Evolutionary conservation across 2,113 vertebrate species (phyloP).

Genomic region (Mesembrinibis cayennensis): DNA sequence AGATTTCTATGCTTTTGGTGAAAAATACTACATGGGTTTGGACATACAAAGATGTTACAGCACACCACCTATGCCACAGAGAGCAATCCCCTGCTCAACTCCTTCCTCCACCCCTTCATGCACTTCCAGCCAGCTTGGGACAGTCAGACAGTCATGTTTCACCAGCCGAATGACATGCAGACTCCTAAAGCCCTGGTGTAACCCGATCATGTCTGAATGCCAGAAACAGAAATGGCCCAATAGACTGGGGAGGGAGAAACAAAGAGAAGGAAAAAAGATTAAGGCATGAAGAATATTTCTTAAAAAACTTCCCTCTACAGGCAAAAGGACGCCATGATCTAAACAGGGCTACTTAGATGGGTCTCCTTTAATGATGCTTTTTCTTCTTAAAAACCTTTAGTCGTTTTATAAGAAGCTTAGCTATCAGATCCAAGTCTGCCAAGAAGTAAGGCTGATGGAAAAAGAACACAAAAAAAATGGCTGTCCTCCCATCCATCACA

Average conservation of each 20-base stretch:
- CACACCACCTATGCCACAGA: neutral
- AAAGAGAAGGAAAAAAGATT: neutral
- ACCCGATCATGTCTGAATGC: neutral
- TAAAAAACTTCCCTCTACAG: neutral
- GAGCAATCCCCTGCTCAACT: neutral
- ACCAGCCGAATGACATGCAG: neutral
- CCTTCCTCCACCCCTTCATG: neutral
- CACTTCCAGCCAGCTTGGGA: neutral
- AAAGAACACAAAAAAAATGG: neutral
- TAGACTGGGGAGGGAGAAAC: neutral
- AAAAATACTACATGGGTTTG: neutral
- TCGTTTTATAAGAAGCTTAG: neutral
- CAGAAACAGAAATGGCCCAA: neutral
- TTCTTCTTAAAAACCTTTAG: neutral
- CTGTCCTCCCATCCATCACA: neutral
- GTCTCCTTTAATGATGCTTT: accelerated
- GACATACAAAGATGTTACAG: neutral
- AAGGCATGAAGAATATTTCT: neutral
- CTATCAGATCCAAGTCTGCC: neutral
- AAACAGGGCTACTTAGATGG: neutral
- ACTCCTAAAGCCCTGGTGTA: neutral
- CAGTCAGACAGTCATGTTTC: neutral
- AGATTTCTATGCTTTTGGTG: neutral
- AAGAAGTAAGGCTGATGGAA: neutral
- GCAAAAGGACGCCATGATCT: neutral